Conservation (phyloP, 92 coral and sea anemone species). For the Epizoanthus scotinus region DNA sequence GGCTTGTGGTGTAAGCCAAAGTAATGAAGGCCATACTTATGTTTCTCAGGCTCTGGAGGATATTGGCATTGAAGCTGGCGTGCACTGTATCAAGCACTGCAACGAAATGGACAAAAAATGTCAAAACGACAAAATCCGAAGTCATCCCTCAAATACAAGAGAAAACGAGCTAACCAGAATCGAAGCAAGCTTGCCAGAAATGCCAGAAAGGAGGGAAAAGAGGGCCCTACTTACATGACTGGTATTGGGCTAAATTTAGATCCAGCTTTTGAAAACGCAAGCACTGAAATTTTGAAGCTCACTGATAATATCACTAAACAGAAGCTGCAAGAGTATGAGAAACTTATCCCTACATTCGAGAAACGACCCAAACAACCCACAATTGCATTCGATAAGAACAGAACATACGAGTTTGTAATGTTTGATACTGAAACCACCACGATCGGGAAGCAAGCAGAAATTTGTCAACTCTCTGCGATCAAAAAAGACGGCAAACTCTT, state of each 20-base stretch:
- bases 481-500: slow-evolving; percentile 18
- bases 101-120: slow-evolving; percentile 22
- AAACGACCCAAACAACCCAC: slow-evolving; percentile 28
- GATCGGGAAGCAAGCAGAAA: slow-evolving; percentile 42
- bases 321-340: slow-evolving; percentile 31
- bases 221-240: slow-evolving; percentile 37
- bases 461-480: slow-evolving; percentile 45
- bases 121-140: slow-evolving; percentile 25
- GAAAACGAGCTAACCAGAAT: slow-evolving; percentile 28
- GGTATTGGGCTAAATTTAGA: slow-evolving; percentile 40
- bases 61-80: slow-evolving; percentile 42
- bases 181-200: slow-evolving; percentile 20
- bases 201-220: slow-evolving; percentile 38
- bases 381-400: background rate
- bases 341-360: slow-evolving; percentile 35
- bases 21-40: slow-evolving; percentile 46
- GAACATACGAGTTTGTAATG: slow-evolving; percentile 31
- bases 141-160: slow-evolving; percentile 22
- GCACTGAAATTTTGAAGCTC: background rate
- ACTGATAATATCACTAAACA: background rate
- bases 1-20: slow-evolving; percentile 56
- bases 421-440: slow-evolving; percentile 51
- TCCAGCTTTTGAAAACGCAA: background rate
- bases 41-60: slow-evolving; percentile 47
- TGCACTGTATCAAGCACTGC: slow-evolving; percentile 38